Conservation (phyloP, 1,140 invertebrate genomes). For the Sweltsa coloradensis region DNA sequence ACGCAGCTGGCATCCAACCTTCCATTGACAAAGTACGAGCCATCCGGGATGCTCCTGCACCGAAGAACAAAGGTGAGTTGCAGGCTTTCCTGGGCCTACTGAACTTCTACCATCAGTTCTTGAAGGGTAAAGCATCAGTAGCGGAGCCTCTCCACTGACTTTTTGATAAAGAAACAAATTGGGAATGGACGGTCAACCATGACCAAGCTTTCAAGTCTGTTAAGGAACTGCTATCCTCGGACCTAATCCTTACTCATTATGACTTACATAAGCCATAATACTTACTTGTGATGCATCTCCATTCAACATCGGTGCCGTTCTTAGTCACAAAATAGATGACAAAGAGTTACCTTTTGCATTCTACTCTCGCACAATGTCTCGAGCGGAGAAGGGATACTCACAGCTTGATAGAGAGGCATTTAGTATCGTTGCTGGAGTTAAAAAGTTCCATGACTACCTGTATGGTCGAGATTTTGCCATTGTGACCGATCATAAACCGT, state of each 20-base stretch:
- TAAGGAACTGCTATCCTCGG: too few species aligned
- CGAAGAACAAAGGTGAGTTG: slow-evolving; percentile 24
- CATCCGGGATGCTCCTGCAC: slow-evolving; percentile 25
- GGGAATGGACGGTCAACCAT: too few species aligned
- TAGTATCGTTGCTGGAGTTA: slow-evolving; percentile 31
- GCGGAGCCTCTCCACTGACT: too few species aligned
- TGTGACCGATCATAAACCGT: slow-evolving; percentile 35
- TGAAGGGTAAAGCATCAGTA: too few species aligned
- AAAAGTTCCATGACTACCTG: slow-evolving; percentile 34
- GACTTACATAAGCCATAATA: slow-evolving; percentile 8
- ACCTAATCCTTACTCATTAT: slow-evolving; percentile 7
- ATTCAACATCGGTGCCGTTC: slow-evolving; percentile 22
- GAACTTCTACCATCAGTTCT: too few species aligned
- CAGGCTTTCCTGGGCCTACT: slow-evolving; percentile 27
- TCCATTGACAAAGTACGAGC: slow-evolving; percentile 23
- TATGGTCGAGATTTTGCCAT: slow-evolving; percentile 31
- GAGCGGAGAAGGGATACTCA: slow-evolving; percentile 31
- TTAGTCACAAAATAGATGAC: slow-evolving; percentile 18
- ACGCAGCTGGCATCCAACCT: slow-evolving; percentile 22
- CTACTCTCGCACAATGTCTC: slow-evolving; percentile 23
- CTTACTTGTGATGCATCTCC: slow-evolving; percentile 23
- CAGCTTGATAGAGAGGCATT: slow-evolving; percentile 36
- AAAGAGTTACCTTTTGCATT: slow-evolving; percentile 23
- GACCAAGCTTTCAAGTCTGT: too few species aligned
- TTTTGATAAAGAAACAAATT: too few species aligned